Conservation (phyloP, 1,140 invertebrate species). For the Delia radicum region DNA sequence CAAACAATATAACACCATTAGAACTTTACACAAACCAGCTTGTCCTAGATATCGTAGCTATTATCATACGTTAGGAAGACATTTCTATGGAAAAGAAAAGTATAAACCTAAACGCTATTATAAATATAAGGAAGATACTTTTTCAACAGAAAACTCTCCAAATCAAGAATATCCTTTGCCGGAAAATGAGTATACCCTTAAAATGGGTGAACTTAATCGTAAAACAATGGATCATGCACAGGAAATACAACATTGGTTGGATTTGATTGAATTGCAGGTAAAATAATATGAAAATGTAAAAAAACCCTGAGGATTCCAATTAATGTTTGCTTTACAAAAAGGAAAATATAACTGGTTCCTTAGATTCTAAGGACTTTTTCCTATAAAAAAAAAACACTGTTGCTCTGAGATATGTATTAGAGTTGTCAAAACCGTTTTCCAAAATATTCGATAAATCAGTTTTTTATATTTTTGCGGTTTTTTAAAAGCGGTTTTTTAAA, state of each 20-base stretch:
- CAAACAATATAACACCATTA: slow-evolving; percentile 55
- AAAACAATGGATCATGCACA: slow-evolving; percentile 21
- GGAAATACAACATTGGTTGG: slow-evolving; percentile 55
- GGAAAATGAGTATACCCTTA: slow-evolving; percentile 26
- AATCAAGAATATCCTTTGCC: not conserved
- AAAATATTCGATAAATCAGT: too few species aligned
- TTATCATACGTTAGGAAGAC: not conserved
- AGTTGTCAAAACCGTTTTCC: too few species aligned
- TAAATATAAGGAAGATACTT: not conserved
- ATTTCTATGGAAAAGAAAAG: not conserved
- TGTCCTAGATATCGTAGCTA: slow-evolving; percentile 51
- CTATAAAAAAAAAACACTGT: too few species aligned
- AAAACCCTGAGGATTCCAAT: too few species aligned
- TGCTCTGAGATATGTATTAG: too few species aligned
- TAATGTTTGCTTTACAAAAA: too few species aligned
- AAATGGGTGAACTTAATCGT: slow-evolving; percentile 25
- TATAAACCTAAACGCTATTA: not conserved
- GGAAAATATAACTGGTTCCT: too few species aligned
- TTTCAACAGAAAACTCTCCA: not conserved
- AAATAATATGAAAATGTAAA: too few species aligned
- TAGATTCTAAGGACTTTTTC: too few species aligned
- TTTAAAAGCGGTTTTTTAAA: too few species aligned
- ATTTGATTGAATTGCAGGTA: slow-evolving; percentile 63
- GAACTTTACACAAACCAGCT: slow-evolving; percentile 56
- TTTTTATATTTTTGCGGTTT: too few species aligned